Conservation (phyloP, 2,113 vertebrate species). For the Garra rufa region DNA sequence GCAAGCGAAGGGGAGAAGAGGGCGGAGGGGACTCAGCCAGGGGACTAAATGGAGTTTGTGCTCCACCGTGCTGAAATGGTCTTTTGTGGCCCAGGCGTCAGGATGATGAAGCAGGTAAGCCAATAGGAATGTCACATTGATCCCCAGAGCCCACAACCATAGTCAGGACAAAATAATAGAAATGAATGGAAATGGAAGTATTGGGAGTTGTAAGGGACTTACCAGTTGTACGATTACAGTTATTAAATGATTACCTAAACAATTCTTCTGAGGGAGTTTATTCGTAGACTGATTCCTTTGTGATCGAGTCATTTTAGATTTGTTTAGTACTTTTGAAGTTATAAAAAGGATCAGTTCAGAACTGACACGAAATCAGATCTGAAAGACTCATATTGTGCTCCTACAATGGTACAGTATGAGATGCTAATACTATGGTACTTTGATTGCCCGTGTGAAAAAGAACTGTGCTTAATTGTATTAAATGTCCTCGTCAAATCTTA, state of each 20-base stretch:
- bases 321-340: too few species aligned
- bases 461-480: neutral
- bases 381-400: too few species aligned
- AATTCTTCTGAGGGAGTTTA: neutral
- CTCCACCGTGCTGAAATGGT: slow-evolving; percentile 61
- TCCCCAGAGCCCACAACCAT: slow-evolving; percentile 36
- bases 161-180: slow-evolving; percentile 24
- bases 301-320: too few species aligned
- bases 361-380: too few species aligned
- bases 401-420: too few species aligned
- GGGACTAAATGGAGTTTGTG: slow-evolving; percentile 65
- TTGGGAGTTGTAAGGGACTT: neutral
- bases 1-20: slow-evolving; percentile 48
- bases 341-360: too few species aligned
- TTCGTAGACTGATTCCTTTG: neutral
- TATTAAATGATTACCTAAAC: too few species aligned
- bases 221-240: neutral
- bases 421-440: neutral
- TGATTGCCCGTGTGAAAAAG: neutral
- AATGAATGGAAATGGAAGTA: neutral
- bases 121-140: slow-evolving; percentile 50
- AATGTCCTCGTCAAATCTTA: neutral
- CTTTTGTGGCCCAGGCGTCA: slow-evolving; percentile 61
- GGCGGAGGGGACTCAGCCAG: neutral
- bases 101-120: slow-evolving; percentile 58